These are phyloP conservation scores for Volucella bombylans DNA, from an alignment of 2,888 invertebrate species.

Conservation along the genomic window DNA sequence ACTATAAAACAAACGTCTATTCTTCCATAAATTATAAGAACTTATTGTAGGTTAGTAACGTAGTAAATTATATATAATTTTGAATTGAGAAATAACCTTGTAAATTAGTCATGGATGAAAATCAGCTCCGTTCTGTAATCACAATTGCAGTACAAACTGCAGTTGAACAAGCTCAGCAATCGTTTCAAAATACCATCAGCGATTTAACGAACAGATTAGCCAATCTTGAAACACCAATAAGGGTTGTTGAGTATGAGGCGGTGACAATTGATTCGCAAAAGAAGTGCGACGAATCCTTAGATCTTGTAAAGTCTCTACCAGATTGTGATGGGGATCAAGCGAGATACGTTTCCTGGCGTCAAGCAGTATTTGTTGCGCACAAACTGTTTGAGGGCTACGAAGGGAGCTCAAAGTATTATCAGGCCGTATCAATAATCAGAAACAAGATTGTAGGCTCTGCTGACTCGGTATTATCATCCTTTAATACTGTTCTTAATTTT, in stretches of 20 bases:
- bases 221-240: slow-evolving; percentile 1
- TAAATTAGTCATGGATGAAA: slow-evolving; percentile 18
- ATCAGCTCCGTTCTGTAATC: slow-evolving; percentile 4
- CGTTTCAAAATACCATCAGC: slow-evolving; percentile 10
- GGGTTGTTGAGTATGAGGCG: slow-evolving; percentile 19
- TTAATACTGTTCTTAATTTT: neutral
- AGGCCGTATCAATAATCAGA: neutral
- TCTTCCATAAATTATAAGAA: no score
- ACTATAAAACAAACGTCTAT: no score
- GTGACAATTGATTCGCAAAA: neutral
- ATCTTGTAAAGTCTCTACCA: neutral
- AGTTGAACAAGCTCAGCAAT: slow-evolving; percentile 6
- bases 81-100: neutral
- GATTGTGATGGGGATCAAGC: no score
- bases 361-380: slow-evolving; percentile 1
- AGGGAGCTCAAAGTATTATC: no score
- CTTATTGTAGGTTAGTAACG: no score
- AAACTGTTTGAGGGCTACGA: no score
- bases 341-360: no score
- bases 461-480: neutral
- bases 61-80: neutral
- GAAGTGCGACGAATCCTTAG: slow-evolving; percentile 2
- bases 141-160: slow-evolving; percentile 1
- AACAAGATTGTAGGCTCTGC: neutral
- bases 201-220: slow-evolving; percentile 5